phyloP scores from a whole-genome alignment of 2,888 invertebrate genomes.

The Limnephilus marmoratus region DNA sequence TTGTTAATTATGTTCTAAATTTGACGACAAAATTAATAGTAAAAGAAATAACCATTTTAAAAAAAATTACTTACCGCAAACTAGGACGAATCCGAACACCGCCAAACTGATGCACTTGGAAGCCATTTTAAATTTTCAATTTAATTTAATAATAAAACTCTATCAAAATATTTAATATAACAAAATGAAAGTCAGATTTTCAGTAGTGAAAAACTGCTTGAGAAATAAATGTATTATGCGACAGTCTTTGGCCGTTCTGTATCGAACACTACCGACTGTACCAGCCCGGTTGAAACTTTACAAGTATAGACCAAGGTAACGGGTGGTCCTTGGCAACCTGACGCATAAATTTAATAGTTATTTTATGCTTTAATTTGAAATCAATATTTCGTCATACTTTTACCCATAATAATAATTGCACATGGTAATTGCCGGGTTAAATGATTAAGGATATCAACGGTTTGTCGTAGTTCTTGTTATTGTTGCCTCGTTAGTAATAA shows the following conservation, averaged over 20 bases:
- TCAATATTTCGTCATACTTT: background rate
- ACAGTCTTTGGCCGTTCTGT: conserved; percentile 38
- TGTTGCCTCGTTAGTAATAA: background rate
- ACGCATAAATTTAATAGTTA: background rate
- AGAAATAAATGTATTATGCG: conserved; percentile 2
- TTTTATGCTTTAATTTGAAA: background rate
- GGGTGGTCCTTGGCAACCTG: conserved; percentile 6
- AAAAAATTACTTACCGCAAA: conserved; percentile 16
- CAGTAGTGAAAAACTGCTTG: background rate
- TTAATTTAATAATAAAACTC: background rate
- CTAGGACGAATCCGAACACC: conserved; percentile 15
- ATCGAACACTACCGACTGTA: conserved; percentile 5
- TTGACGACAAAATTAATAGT: background rate
- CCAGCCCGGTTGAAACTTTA: conserved; percentile 5
- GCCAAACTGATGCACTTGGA: conserved; percentile 23
- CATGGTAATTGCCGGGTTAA: background rate
- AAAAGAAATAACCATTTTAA: no score
- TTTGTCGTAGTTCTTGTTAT: background rate
- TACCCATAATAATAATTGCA: background rate
- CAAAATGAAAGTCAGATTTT: background rate
- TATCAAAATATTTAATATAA: background rate
- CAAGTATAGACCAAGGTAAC: conserved; percentile 15
- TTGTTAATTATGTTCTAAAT: no score
- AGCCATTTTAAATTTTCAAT: background rate
- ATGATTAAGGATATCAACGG: background rate